A percentile compares a stretch with the other conserved stretches of the same genome.
These are phyloP conservation scores for Melanotaenia maccullochi DNA, from an alignment of 2,797 vertebrate genomes.

Conservation along the genomic window DNA sequence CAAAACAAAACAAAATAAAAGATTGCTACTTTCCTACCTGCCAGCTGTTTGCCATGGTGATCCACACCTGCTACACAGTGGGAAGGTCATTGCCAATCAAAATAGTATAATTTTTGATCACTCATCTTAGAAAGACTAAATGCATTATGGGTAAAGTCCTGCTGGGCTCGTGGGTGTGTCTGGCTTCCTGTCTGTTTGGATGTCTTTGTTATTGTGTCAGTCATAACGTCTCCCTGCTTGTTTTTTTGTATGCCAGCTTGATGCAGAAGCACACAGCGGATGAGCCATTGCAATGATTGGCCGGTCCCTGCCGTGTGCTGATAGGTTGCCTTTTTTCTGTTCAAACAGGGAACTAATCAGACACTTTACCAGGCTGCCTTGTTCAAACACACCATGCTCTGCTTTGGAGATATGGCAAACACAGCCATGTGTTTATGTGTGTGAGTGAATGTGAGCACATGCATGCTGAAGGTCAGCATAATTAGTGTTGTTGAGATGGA, in stretches of 20 bases:
- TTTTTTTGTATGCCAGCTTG: constrained; percentile 43
- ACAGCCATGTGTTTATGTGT: constrained; percentile 56
- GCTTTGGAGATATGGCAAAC: constrained; percentile 69
- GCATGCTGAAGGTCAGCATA: constrained; percentile 52
- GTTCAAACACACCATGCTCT: constrained; percentile 75
- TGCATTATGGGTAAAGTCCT: constrained; percentile 41
- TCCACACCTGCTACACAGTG: constrained; percentile 60
- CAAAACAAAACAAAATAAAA: neutral
- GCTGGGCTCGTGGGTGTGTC: constrained; percentile 48
- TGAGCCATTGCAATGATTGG: constrained; percentile 53
- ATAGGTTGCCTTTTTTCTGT: constrained; percentile 70
- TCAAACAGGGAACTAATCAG: constrained; percentile 78
- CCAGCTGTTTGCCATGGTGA: constrained; percentile 64
- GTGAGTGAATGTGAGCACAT: constrained; percentile 7
- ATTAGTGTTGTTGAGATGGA: constrained; percentile 56
- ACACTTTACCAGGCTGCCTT: constrained; percentile 71
- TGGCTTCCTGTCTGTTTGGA: constrained; percentile 15
- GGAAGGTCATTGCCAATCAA: constrained; percentile 62
- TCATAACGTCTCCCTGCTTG: constrained; percentile 13
- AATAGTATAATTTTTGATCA: constrained; percentile 47
- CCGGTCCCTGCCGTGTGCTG: constrained; percentile 58
- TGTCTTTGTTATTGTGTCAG: constrained; percentile 29
- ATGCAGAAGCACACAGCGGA: constrained; percentile 39
- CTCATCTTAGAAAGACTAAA: constrained; percentile 50
- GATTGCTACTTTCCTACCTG: constrained; percentile 22